These are phyloP conservation scores for Meleagris gallopavo DNA, from an alignment of 2,113 vertebrate genomes.

Conservation along the genomic window DNA sequence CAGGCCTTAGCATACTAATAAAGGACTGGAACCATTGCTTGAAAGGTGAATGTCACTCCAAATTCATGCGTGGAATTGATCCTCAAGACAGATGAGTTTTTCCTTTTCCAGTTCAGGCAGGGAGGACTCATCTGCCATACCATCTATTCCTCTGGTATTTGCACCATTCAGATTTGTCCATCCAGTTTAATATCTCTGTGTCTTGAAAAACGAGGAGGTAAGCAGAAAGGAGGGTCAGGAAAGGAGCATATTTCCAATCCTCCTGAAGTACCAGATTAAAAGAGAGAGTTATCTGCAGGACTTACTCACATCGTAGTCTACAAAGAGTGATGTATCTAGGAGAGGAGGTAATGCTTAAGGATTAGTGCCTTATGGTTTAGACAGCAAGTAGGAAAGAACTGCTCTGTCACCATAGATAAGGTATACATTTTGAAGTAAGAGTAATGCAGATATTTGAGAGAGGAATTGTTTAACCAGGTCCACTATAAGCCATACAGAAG, in stretches of 20 bases:
- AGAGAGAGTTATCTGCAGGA: neutral
- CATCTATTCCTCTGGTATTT: neutral
- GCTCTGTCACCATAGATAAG: neutral
- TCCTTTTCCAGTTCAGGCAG: neutral
- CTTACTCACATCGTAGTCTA: neutral
- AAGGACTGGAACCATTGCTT: neutral
- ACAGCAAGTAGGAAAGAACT: neutral
- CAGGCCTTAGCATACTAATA: neutral
- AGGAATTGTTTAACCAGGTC: neutral
- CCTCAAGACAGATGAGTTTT: neutral
- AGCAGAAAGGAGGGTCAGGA: neutral
- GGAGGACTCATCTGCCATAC: neutral
- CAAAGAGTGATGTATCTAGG: neutral
- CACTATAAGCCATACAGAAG: neutral
- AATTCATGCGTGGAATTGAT: neutral
- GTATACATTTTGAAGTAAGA: neutral
- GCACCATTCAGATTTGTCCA: neutral
- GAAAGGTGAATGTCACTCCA: neutral
- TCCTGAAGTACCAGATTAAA: neutral
- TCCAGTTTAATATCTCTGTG: neutral
- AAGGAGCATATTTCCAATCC: neutral
- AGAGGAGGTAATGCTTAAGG: neutral
- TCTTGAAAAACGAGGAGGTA: neutral
- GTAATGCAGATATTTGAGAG: neutral
- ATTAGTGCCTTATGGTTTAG: neutral